A percentile compares a stretch with the other conserved stretches of the same genome.
Conservation (phyloP, 2,888 invertebrate genomes). For the Candidula unifasciata region DNA sequence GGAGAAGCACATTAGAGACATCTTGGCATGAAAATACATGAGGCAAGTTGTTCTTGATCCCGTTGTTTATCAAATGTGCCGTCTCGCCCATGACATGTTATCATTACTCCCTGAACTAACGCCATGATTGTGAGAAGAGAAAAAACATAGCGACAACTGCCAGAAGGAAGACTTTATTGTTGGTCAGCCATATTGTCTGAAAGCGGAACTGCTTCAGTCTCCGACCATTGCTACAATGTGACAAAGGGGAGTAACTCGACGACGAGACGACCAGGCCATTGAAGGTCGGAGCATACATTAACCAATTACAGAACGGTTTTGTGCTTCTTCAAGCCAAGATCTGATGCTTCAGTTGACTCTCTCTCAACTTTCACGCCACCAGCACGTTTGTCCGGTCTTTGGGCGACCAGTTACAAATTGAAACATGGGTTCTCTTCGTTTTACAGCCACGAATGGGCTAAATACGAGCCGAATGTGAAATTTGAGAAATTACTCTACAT, state of each 20-base stretch:
- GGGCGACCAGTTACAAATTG: constrained; percentile 21
- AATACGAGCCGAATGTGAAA: neutral
- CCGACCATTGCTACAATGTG: constrained; percentile 33
- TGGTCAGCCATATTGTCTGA: neutral
- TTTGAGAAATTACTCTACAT: neutral
- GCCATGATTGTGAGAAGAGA: too few species aligned
- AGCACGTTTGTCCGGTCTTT: neutral
- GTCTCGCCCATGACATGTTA: too few species aligned
- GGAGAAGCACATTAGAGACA: too few species aligned
- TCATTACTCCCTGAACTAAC: too few species aligned
- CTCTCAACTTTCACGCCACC: constrained; percentile 32
- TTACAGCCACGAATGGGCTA: neutral
- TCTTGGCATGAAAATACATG: too few species aligned
- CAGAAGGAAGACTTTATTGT: neutral
- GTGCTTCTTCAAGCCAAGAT: constrained; percentile 18
- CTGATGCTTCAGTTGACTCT: constrained; percentile 14
- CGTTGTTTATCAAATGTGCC: too few species aligned
- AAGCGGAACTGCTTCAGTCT: neutral
- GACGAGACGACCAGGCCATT: too few species aligned
- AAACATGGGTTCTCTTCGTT: neutral
- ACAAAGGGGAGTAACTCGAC: neutral
- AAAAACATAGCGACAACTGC: neutral
- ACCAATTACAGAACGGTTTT: constrained; percentile 51
- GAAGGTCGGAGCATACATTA: constrained; percentile 18
- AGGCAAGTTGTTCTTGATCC: too few species aligned